Conservation (phyloP, 2,888 invertebrate species). For the Gasteruption jaculator region DNA sequence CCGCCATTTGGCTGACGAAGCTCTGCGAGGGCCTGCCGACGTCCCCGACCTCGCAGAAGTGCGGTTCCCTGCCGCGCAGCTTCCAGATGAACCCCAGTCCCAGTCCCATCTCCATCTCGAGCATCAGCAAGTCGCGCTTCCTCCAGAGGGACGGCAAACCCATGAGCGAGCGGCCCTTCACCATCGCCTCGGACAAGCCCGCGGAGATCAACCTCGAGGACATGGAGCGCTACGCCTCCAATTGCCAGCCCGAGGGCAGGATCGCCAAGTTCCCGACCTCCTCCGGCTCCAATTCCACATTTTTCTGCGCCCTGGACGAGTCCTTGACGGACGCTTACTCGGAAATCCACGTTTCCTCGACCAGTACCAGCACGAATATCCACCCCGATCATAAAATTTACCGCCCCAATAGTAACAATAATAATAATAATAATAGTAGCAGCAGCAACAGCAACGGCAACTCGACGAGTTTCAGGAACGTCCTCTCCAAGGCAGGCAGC, state of each 20-base stretch:
- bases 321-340: constrained; percentile 50
- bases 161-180: constrained; percentile 64
- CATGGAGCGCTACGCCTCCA: constrained; percentile 57
- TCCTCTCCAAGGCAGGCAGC: constrained; percentile 45
- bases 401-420: constrained; percentile 56
- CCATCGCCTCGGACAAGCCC: constrained; percentile 67
- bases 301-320: constrained; percentile 56
- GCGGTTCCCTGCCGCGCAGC: constrained; percentile 74
- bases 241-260: constrained; percentile 41
- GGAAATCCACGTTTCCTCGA: constrained; percentile 51
- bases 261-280: constrained; percentile 46
- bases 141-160: constrained; percentile 61
- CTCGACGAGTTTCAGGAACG: constrained; percentile 47
- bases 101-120: constrained; percentile 53
- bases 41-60: constrained; percentile 63
- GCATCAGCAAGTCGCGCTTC: constrained; percentile 50
- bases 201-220: constrained; percentile 66
- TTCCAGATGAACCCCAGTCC: constrained; percentile 65
- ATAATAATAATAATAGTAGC: constrained; percentile 48
- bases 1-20: constrained; percentile 69
- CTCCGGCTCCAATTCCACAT: constrained; percentile 57
- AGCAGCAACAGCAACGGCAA: constrained; percentile 32
- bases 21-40: constrained; percentile 68
- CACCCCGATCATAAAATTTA: constrained; percentile 81
- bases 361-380: constrained; percentile 48